These are phyloP conservation scores for Nyctereutes procyonoides DNA, from an alignment of 2,113 vertebrate species.

Conservation along the genomic window DNA sequence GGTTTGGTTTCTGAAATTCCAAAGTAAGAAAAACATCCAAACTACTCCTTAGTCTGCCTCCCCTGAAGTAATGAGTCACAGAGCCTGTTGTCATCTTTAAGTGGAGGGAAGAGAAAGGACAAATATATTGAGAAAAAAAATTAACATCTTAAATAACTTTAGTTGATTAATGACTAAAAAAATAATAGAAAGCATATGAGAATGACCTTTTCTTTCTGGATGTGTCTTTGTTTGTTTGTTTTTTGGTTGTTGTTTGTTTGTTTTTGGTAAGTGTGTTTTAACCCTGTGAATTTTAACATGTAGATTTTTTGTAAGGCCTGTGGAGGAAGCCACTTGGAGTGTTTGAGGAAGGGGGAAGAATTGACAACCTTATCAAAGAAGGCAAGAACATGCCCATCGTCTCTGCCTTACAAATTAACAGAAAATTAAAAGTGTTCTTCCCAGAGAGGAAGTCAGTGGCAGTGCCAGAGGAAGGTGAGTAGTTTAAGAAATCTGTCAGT, in stretches of 20 bases:
- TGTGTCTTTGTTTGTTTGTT: background rate
- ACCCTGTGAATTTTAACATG: background rate
- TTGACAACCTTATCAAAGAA: background rate
- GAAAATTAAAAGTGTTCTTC: background rate
- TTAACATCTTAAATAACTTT: background rate
- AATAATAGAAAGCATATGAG: background rate
- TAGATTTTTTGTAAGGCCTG: background rate
- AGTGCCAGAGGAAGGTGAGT: background rate
- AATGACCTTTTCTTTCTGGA: background rate
- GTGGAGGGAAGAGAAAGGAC: background rate
- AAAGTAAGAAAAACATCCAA: constrained; percentile 41
- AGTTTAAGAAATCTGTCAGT: background rate
- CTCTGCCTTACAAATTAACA: background rate
- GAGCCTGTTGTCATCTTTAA: background rate
- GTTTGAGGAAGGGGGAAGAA: background rate
- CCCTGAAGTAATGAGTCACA: background rate
- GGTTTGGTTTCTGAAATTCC: constrained; percentile 53
- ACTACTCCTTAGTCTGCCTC: background rate
- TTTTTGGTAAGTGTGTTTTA: background rate
- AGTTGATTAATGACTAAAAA: constrained; percentile 4
- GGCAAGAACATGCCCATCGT: background rate
- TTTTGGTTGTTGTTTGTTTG: background rate
- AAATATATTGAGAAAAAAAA: background rate
- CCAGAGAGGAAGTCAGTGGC: background rate
- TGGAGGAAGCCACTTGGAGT: background rate